Percentiles rank a stretch among this genome's conserved stretches.
Evolutionary conservation across 30 jellyfish, hydroid and myxozoan species (phyloP).

Genomic region (Aurelia sp.): DNA sequence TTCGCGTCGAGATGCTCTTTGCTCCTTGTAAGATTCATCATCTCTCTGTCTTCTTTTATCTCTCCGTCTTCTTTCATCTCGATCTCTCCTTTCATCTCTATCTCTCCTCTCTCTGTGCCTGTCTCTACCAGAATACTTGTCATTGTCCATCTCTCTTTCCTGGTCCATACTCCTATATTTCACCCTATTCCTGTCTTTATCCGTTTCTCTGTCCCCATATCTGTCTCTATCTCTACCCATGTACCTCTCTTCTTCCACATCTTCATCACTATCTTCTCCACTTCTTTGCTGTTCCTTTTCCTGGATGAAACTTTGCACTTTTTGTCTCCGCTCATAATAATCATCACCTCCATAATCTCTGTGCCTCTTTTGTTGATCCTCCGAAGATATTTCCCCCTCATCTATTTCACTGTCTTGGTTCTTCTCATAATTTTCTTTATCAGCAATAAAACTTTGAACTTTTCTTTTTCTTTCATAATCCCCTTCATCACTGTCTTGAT

Average conservation of each 20-base stretch:
- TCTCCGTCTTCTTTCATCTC: constrained; percentile 8
- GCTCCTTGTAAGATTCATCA: constrained; percentile 7
- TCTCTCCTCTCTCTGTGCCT: constrained; percentile 12
- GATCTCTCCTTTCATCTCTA: constrained; percentile 14
- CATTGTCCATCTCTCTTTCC: background rate
- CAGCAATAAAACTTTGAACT: background rate
- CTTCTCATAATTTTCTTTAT: background rate
- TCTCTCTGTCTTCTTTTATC: constrained; percentile 31
- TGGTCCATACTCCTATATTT: constrained; percentile 7
- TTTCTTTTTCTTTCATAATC: background rate
- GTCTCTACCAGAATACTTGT: background rate
- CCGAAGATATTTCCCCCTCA: background rate
- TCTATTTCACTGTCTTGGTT: background rate
- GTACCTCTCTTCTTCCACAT: background rate
- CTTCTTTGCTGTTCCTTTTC: constrained; percentile 9
- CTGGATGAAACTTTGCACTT: background rate
- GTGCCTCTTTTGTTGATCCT: background rate
- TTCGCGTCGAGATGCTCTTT: background rate
- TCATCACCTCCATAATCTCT: constrained; percentile 13
- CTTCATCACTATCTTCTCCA: constrained; percentile 9
- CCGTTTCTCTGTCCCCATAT: constrained; percentile 25
- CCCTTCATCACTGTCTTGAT: background rate
- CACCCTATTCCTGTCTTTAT: constrained; percentile 23
- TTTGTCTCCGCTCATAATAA: constrained; percentile 7
- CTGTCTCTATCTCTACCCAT: constrained; percentile 2